Percentiles rank a stretch among this genome's conserved stretches.
Evolutionary conservation across 2,888 invertebrate species (phyloP).

Genomic region (Tinea trinotella): DNA sequence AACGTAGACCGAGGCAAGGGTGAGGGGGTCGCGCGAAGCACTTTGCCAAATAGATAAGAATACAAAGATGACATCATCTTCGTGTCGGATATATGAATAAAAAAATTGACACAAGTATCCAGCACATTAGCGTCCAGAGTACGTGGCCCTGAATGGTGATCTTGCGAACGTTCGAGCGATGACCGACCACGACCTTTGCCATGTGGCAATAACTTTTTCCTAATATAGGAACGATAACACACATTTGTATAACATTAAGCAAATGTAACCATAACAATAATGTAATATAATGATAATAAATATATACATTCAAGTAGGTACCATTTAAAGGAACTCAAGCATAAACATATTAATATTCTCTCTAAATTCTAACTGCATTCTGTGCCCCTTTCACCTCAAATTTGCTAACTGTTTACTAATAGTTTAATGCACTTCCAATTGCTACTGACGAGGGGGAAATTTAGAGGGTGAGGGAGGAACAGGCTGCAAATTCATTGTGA

Average conservation of each 20-base stretch:
- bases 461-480: constrained; percentile 30
- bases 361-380: not conserved
- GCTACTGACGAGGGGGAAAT: constrained; percentile 28
- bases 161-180: constrained; percentile 31
- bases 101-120: constrained; percentile 38
- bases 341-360: not conserved
- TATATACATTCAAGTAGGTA: too few species aligned
- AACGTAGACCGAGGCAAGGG: constrained; percentile 19
- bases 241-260: not conserved
- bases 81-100: constrained; percentile 44
- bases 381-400: constrained; percentile 21
- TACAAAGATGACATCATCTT: constrained; percentile 48
- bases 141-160: constrained; percentile 57
- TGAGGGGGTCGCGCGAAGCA: constrained; percentile 19
- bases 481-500: not conserved
- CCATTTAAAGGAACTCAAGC: too few species aligned
- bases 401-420: constrained; percentile 54
- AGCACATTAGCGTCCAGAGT: constrained; percentile 30
- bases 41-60: constrained; percentile 20
- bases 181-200: constrained; percentile 19
- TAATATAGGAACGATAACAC: constrained; percentile 14
- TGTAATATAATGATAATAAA: too few species aligned
- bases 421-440: constrained; percentile 56
- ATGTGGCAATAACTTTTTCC: constrained; percentile 16
- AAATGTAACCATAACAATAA: not conserved